These are phyloP conservation scores for Autographa gamma DNA, from an alignment of 2,888 invertebrate species.

Conservation along the genomic window DNA sequence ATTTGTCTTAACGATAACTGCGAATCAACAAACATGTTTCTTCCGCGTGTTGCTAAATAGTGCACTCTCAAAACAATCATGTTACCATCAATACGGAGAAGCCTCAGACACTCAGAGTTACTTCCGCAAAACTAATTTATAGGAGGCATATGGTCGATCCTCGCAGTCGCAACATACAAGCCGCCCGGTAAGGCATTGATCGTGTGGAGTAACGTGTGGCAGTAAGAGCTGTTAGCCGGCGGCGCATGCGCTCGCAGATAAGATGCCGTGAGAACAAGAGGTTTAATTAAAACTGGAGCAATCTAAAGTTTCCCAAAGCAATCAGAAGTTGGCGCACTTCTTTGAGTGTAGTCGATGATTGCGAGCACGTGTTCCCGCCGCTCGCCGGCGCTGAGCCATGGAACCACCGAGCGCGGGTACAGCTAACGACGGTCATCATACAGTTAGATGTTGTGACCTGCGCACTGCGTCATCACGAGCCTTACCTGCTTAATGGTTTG, in stretches of 20 bases:
- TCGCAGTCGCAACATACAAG: not conserved
- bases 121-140: slow-evolving; percentile 6
- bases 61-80: not conserved
- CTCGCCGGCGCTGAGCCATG: not conserved
- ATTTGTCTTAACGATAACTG: too few relatives aligned
- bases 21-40: not conserved
- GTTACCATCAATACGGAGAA: slow-evolving; percentile 3
- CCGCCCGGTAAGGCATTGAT: slow-evolving; percentile 1
- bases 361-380: slow-evolving; percentile 10
- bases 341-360: slow-evolving; percentile 32
- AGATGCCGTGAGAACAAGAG: slow-evolving; percentile 35
- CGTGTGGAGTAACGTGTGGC: not conserved
- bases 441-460: too few relatives aligned
- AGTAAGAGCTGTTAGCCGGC: not conserved
- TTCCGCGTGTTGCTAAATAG: not conserved
- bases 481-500: too few relatives aligned
- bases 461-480: too few relatives aligned
- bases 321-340: slow-evolving; percentile 28
- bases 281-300: slow-evolving; percentile 56
- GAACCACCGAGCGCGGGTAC: too few relatives aligned
- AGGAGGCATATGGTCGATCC: not conserved
- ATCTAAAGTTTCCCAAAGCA: slow-evolving; percentile 46
- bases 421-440: too few relatives aligned
- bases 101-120: slow-evolving; percentile 8
- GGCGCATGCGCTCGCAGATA: slow-evolving; percentile 35